Base-by-base conservation (phyloP, 2,113 vertebrate genomes). In the Crotophaga sulcirostris region DNA sequence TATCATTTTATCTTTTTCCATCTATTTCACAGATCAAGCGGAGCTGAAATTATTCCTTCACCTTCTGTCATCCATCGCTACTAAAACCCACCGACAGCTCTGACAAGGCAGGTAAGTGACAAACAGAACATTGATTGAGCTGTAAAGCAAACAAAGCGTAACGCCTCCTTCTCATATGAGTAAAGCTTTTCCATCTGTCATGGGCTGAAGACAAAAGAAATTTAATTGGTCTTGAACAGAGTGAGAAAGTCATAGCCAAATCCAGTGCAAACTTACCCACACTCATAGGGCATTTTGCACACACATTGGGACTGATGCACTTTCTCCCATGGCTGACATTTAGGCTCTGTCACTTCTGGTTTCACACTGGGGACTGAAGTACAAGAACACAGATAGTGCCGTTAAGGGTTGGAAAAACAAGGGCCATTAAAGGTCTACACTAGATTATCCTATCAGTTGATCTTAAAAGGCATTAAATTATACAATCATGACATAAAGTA, bases 211-310 rank as follows among this genome's bases (percentile, higher is more conserved):
- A 45, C n/a, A 44, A 76, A n/a, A 45, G 38, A 83, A 80, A 66
- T 40, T 4, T 42, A 89, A 42, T 93, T 95, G 52, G 49, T 90
- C 69, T 84, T 75, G 28, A 87, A 64, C 60, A 78, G 89, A 97
- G 72, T 54, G 74, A 95, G 78, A 89, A 62, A 55, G 29, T 89
- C n/a, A 78, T 82, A 79, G 55, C 8, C 26, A 73, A 91, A 62
- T 34, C 77, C 49, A 85, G 51, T 12, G 10, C 67, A 73, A 89
- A 97, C 98, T 99, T 97, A 99, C 99, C 93, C 93, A 97, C 99
- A 99, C 59, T 99, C 98, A 54, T 97, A 97, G 5, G 98, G 98
- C 98, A 98, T 98, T 98, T 98, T 99, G 92, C 99, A 99, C 77
- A 99, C 98, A 94, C 99, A 99, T 62, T 86, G 90, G 0, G 74